Conservation (phyloP, 2,113 vertebrate species). For the Raphicerus campestris region DNA sequence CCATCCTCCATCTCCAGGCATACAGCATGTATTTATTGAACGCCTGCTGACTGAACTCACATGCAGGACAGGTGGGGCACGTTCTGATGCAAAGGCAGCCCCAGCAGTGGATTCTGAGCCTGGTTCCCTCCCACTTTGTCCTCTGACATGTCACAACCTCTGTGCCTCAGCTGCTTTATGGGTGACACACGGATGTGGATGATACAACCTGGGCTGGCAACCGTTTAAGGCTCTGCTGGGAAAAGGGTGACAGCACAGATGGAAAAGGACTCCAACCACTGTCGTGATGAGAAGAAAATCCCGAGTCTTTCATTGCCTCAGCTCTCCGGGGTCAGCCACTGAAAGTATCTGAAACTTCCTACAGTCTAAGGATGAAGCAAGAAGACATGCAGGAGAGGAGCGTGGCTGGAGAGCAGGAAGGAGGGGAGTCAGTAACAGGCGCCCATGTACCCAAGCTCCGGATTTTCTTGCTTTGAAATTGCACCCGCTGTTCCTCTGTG, state of each 20-base stretch:
- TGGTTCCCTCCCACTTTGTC: background rate
- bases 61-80: background rate
- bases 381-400: background rate
- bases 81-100: background rate
- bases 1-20: background rate
- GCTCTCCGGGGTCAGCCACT: background rate
- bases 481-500: background rate
- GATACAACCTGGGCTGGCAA: background rate
- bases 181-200: fast-evolving
- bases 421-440: background rate
- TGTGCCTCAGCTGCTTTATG: background rate
- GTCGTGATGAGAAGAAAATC: background rate
- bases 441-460: background rate
- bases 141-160: background rate
- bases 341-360: background rate
- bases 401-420: background rate
- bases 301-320: background rate
- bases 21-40: fast-evolving
- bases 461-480: slow-evolving; percentile 43
- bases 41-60: background rate
- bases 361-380: background rate
- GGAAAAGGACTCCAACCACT: background rate
- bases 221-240: background rate
- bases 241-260: background rate
- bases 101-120: background rate